Percentiles rank a stretch among this genome's conserved stretches.
These are phyloP conservation scores for Polydrusus cervinus DNA, from an alignment of 2,888 invertebrate species.

Conservation along the genomic window DNA sequence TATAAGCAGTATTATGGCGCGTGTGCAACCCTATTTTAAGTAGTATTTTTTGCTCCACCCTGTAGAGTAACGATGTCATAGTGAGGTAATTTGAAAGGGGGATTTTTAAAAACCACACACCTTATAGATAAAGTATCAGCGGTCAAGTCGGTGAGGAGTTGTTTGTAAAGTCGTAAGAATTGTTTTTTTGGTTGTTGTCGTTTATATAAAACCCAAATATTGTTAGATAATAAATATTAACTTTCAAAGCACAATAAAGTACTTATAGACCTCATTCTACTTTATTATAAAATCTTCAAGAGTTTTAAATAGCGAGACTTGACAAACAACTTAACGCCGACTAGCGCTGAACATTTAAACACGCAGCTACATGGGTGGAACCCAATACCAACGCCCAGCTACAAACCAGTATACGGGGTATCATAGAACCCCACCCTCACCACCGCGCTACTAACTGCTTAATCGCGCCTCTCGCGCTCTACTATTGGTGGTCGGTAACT, in stretches of 20 bases:
- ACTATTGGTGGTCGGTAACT: constrained; percentile 41
- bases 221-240: too few species aligned
- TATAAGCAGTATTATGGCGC: constrained; percentile 42
- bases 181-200: background rate
- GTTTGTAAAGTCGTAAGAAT: background rate
- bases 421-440: constrained; percentile 35
- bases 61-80: constrained; percentile 7
- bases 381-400: constrained; percentile 35
- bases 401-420: constrained; percentile 36
- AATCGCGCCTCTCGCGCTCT: constrained; percentile 48
- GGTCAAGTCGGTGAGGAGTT: constrained; percentile 8
- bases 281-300: background rate
- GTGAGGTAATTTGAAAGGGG: background rate
- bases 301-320: background rate
- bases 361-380: constrained; percentile 22
- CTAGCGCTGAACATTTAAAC: background rate
- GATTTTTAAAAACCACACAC: constrained; percentile 2
- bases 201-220: background rate
- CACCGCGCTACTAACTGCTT: constrained; percentile 39
- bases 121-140: background rate
- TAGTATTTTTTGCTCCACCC: constrained; percentile 33
- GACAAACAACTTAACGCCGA: constrained; percentile 19
- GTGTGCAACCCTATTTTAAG: constrained; percentile 36
- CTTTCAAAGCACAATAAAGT: too few species aligned
- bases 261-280: too few species aligned